Evolutionary conservation across 2,888 invertebrate species (phyloP), one percentile per base, ranked within the genome.

Genomic region (Trachelus iudaicus): DNA sequence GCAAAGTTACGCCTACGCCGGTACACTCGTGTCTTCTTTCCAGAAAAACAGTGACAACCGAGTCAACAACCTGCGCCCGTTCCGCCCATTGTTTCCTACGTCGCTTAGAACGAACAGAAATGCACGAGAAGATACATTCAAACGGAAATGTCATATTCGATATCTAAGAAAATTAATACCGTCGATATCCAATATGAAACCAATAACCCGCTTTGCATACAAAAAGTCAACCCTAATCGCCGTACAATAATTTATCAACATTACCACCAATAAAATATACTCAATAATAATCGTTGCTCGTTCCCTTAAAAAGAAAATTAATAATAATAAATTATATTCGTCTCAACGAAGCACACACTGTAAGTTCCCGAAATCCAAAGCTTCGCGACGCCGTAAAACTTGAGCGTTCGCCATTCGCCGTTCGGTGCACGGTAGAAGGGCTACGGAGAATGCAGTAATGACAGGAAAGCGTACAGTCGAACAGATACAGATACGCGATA

Each of bases 401-500:
- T 23, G 56, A 23, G 23, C 56, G 56, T 56, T 56, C 56, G 80
- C 78, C 76, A 75, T 80, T 83, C 81, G 80, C 81, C 80, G 85
- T 87, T 86, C 83, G 87, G 84, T 85, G 82, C 85, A 87, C 86
- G 83, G 83, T 87, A 86, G 84, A 83, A 81, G 85, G 85, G 85
- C 85, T 82, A 86, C 82, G 84, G 85, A 87, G 86, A 87, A 88
- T 86, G 86, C 86, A 83, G 87, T 89, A 89, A 87, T 87, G 87
- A 87, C 86, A 87, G 87, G 86, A 88, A 89, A 87, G 85, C 85
- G 84, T 84, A 83, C 85, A 84, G 85, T 85, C 85, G 84, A 85
- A 84, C 83, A 84, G 84, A 87, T 83, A 71, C 56, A 56, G 56
- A 56, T 56, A 56, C 23, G 56, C 56, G 56, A 56, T 56, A 56